phyloP scores from a whole-genome alignment of 1,140 invertebrate species.

The Leptinotarsa defecta region DNA sequence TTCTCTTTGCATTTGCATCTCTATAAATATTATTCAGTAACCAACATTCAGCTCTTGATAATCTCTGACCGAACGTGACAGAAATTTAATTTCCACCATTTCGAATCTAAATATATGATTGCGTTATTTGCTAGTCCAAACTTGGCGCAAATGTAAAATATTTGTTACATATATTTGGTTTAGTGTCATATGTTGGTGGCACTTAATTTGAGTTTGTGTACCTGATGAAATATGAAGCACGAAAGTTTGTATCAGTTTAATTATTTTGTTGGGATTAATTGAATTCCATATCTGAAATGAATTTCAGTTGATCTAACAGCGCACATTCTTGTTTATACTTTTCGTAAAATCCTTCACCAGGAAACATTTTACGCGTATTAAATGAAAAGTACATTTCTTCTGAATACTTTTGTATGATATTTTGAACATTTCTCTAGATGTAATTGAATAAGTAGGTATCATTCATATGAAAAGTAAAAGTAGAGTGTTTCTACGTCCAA shows the following conservation, averaged over 20 bases:
- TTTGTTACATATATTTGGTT: constrained; percentile 6
- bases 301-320: background rate
- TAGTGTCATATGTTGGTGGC: background rate
- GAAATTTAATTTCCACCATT: background rate
- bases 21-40: background rate
- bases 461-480: too few species aligned
- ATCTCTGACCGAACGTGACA: background rate
- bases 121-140: background rate
- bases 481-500: too few species aligned
- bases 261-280: constrained; percentile 1
- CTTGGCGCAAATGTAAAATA: background rate
- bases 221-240: background rate
- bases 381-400: too few species aligned
- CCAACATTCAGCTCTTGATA: background rate
- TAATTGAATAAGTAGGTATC: too few species aligned
- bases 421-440: too few species aligned
- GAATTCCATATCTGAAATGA: constrained; percentile 2
- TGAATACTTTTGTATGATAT: too few species aligned
- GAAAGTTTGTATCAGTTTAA: constrained; percentile 2
- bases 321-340: too few species aligned
- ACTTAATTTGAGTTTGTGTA: background rate
- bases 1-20: too few species aligned
- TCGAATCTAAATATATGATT: background rate
- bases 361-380: too few species aligned
- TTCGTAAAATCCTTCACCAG: too few species aligned